Evolutionary conservation across 1,140 invertebrate species (phyloP), one percentile per base, ranked within the genome.

Genomic region (Battus philenor): DNA sequence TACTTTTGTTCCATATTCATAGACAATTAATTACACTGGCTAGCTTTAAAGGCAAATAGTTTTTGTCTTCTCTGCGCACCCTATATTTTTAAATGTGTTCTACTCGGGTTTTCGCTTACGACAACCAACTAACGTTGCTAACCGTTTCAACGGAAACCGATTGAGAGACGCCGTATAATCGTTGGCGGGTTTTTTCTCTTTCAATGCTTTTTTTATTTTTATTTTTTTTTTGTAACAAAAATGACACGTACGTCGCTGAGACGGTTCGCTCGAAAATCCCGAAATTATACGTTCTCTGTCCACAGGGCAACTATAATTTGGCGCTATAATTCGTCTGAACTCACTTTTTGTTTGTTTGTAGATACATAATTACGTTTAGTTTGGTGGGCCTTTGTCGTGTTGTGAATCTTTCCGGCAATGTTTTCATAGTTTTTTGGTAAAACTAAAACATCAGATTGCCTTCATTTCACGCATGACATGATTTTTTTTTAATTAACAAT

Each of bases 271-370:
- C 48, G 49, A 62, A 72, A 65, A 67, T 67, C 34, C 45, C 53
- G 54, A 69, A 67, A 65, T 62, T 62, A 64, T 31, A 64, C 38
- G 50, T 47, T 62, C 54, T 48, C 47, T 38, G 50, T 32, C 49
- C 41, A 39, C 47, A 47, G 36, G 44, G 44, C 46, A 61, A 61
- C 39, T 76, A 73, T 76, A 76, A 76, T 76, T 76, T 76, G 39
- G 56, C 43, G 49, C 68, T 63, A 73, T 76, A 76, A 71, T 76
- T 73, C 50, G 57, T 50, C 61, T 52, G 59, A 59, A 62, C 54
- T 49, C 44, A 62, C 36, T 68, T 65, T 73, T 76, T 72, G 58
- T 68, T 55, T 73, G 58, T 65, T 62, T 68, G 61, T 46, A 36
- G 44, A 44, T n/a, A 38, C 8, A 30, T 65, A 64, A 65, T 68